Evolutionary conservation across 1,140 invertebrate species (phyloP), one percentile per base, ranked within the genome.

Genomic region (Sycophaga agraensis): DNA sequence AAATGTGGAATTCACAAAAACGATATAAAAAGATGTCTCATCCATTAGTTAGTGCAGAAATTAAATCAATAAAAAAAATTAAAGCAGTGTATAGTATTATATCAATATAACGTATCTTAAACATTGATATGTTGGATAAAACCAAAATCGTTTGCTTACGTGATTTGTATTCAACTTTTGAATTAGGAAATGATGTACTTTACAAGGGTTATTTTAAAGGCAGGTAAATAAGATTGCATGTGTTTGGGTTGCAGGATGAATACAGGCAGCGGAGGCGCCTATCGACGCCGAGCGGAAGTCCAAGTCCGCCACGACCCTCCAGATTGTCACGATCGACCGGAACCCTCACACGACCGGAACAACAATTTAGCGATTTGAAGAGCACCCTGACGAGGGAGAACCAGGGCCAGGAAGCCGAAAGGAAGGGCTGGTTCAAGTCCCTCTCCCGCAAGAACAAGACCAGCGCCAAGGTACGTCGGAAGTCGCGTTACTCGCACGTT

Each of bases 251-350:
- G 1, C 78, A 87, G 86, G 84, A 84, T 57, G 83, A 86, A 49
- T 87, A 86, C 66, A 83, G 84, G 66, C 86, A 86, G 73, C 83
- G 88, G 66, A 83, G 88, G 64, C 83, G 89, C 51, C 76, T 90
- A 61, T 88, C 88, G 48, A 89, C 88, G 12, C 88, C 89, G 26
- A 88, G 86, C 73, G 86, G 87, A 64, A 88, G 88, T 68, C 88
- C 88, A 3, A 85, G 82, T 50, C 84, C 83, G 6, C 80, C 82
- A 34, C 70, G 75, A 64, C 71, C 74, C 12, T 61, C 75, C n/a
- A 74, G 77, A 56, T 56, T 79, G 51, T 72, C 75, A 26, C 73
- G 66, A 67, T 79, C 77, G 12, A 77, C 78, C 16, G 77, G 77
- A 26, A 81, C 77, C 31, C 72, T 78, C 19, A 80, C 73, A 19